phyloP scores from a whole-genome alignment of 1,140 invertebrate species.

The Rhagoletis zephyria region DNA sequence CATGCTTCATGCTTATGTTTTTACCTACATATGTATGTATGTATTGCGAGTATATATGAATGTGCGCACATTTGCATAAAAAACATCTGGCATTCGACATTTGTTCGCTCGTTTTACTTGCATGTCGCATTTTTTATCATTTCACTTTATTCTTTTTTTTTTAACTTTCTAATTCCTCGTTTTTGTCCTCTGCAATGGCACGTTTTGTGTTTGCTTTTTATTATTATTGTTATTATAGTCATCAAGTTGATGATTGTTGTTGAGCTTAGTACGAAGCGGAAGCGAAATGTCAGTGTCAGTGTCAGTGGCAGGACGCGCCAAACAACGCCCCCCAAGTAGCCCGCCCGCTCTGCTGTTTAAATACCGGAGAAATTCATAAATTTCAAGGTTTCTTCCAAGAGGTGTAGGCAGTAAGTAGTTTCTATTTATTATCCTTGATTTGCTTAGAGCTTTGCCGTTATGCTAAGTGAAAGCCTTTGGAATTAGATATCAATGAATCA shows the following conservation, averaged over 20 bases:
- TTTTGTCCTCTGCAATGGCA: not conserved
- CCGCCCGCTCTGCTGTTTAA: not conserved
- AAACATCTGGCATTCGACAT: conserved; percentile 17
- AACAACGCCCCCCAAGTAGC: not conserved
- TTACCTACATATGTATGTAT: not conserved
- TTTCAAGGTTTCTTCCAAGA: not conserved
- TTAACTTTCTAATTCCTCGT: conserved; percentile 2
- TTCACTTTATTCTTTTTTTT: not conserved
- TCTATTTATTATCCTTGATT: not conserved
- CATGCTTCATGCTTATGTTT: not conserved
- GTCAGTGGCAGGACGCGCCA: not conserved
- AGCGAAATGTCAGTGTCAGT: conserved; percentile 51
- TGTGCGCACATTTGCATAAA: conserved; percentile 24
- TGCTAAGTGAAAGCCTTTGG: not conserved
- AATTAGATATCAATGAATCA: conserved; percentile 37
- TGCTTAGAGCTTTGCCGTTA: not conserved
- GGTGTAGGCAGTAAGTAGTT: not conserved
- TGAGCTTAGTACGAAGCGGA: conserved; percentile 36
- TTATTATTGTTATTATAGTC: conserved; percentile 51
- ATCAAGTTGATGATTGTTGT: conserved; percentile 47
- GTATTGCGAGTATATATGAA: not conserved
- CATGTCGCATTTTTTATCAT: conserved; percentile 36
- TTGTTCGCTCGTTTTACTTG: conserved; percentile 36
- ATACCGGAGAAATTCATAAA: not conserved
- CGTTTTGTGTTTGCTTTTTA: conserved; percentile 16